Evolutionary conservation across 2,888 invertebrate genomes (phyloP).

Genomic region (Busseola fusca): DNA sequence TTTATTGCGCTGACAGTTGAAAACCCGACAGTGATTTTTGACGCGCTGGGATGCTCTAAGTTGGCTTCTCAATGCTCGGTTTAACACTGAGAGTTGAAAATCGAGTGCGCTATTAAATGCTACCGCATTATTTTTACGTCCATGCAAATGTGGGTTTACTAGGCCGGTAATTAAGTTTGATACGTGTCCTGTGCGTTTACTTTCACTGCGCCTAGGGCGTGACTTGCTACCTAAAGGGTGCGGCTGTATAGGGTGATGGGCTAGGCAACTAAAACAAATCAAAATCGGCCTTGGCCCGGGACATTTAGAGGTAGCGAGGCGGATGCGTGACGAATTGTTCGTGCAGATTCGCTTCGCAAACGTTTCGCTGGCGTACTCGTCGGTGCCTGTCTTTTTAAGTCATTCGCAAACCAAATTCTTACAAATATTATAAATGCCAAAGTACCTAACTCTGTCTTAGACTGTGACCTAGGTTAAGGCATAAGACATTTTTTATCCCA

Average conservation of each 20-base stretch:
- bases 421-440: not conserved
- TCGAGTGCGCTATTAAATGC: not conserved
- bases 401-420: not conserved
- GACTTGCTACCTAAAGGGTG: not conserved
- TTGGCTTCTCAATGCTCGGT: not conserved
- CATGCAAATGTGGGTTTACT: not conserved
- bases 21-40: not conserved
- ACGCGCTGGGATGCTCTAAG: not conserved
- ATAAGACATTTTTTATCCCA: not conserved
- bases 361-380: not conserved
- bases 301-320: not conserved
- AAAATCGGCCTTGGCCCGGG: not conserved
- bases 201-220: not conserved
- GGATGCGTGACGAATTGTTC: not conserved
- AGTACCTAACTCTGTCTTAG: not conserved
- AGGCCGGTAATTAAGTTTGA: constrained; percentile 14
- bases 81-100: not conserved
- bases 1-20: not conserved
- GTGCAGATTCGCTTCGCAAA: not conserved
- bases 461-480: not conserved
- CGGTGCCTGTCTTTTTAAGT: not conserved
- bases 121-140: not conserved
- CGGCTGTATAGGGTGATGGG: not conserved
- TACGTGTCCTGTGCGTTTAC: not conserved
- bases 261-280: not conserved